Conservation (phyloP, 2,888 invertebrate species). For the Muscina levida region DNA sequence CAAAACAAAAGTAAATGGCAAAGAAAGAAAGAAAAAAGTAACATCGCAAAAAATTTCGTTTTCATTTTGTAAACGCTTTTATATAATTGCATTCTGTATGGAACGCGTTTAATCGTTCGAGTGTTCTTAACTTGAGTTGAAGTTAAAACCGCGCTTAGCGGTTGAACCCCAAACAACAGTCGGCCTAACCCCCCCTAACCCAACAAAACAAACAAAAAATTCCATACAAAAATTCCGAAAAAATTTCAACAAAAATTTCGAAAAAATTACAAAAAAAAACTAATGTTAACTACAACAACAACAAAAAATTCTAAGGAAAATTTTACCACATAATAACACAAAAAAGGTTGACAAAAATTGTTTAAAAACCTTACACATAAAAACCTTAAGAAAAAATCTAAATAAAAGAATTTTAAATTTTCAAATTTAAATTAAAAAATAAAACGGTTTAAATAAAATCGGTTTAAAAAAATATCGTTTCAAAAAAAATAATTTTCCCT, state of each 20-base stretch:
- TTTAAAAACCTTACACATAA: no score
- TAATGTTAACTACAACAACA: slow-evolving; percentile 9
- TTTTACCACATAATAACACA: no score
- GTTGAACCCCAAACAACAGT: slow-evolving; percentile 22
- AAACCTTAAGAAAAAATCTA: no score
- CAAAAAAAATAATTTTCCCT: slow-evolving; percentile 8
- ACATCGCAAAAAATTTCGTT: slow-evolving; percentile 24
- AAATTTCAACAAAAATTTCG: slow-evolving; percentile 19
- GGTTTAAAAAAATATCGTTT: slow-evolving; percentile 3
- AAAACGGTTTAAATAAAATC: no score
- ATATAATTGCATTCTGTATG: slow-evolving; percentile 75
- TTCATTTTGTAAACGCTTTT: slow-evolving; percentile 71
- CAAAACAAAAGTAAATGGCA: slow-evolving; percentile 35
- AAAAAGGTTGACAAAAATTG: no score
- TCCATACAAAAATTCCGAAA: slow-evolving; percentile 21
- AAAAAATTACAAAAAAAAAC: slow-evolving; percentile 38
- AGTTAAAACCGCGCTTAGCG: slow-evolving; percentile 61
- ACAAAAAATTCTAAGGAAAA: not conserved
- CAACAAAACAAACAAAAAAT: slow-evolving; percentile 30
- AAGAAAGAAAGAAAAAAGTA: slow-evolving; percentile 18
- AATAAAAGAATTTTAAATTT: no score
- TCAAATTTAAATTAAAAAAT: no score
- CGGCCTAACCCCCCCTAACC: no score
- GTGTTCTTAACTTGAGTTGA: slow-evolving; percentile 71
- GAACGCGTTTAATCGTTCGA: slow-evolving; percentile 76